Percentiles rank a stretch among this genome's conserved stretches.
These are phyloP conservation scores for Hirudinaria manillensis DNA, from an alignment of 2,888 invertebrate species.

Conservation along the genomic window DNA sequence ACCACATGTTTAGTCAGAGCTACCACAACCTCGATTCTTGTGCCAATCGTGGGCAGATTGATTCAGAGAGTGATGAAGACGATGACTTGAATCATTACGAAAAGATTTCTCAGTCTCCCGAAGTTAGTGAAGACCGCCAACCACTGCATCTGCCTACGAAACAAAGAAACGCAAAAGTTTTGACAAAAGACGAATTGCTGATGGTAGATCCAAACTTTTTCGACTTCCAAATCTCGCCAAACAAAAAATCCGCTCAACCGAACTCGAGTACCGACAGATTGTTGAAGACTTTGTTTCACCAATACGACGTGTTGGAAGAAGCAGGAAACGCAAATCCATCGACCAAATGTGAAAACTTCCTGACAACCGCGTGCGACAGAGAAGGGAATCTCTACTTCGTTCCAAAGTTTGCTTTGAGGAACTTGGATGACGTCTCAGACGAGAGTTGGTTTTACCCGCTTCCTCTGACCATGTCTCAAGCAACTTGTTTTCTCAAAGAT, in stretches of 20 bases:
- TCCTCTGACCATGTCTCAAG: slow-evolving; percentile 37
- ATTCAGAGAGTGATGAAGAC: neutral
- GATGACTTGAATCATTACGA: slow-evolving; percentile 13
- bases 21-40: slow-evolving; percentile 2
- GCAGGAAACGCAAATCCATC: neutral
- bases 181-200: too few relatives aligned
- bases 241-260: neutral
- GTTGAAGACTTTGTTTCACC: neutral
- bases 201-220: too few relatives aligned
- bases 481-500: slow-evolving; percentile 37
- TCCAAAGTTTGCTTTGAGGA: slow-evolving; percentile 31
- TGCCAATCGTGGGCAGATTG: neutral
- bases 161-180: too few relatives aligned
- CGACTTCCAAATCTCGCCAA: too few relatives aligned
- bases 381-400: slow-evolving; percentile 37
- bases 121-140: neutral
- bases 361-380: slow-evolving; percentile 34
- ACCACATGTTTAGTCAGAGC: neutral
- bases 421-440: slow-evolving; percentile 39
- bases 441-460: slow-evolving; percentile 41
- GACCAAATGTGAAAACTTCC: neutral
- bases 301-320: neutral
- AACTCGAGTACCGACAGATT: neutral
- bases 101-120: neutral
- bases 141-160: too few relatives aligned